A percentile compares a stretch with the other conserved stretches of the same genome.
These are phyloP conservation scores for Alloscopus bannaensis DNA, from an alignment of 2,888 invertebrate species.

Conservation along the genomic window DNA sequence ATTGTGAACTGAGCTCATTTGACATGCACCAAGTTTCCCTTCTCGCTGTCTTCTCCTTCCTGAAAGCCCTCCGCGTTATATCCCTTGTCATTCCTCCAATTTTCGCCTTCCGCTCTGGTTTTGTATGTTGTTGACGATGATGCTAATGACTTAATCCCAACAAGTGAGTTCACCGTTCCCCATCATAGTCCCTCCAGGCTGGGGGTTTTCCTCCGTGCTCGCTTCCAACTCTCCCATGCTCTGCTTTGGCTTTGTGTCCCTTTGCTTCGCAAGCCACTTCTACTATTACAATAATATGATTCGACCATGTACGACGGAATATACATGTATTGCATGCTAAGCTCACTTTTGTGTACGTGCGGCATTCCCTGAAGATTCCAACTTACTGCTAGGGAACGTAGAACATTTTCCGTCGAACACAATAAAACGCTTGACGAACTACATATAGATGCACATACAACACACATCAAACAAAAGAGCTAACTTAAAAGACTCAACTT, in stretches of 20 bases:
- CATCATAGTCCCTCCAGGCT: background rate
- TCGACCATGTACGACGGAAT: too few species aligned
- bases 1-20: conserved; percentile 30
- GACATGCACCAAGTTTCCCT: conserved; percentile 33
- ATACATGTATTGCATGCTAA: too few species aligned
- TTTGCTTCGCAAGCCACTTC: conserved; percentile 1
- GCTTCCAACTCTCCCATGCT: background rate
- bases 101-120: conserved; percentile 23
- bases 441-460: background rate
- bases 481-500: conserved; percentile 7
- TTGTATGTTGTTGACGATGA: conserved; percentile 30
- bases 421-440: conserved; percentile 19
- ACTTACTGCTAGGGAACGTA: too few species aligned
- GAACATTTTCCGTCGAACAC: conserved; percentile 16
- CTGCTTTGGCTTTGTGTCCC: background rate
- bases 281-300: too few species aligned
- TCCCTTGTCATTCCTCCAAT: conserved; percentile 36
- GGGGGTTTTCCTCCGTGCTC: background rate
- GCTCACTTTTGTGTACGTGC: conserved; percentile 7
- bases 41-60: background rate
- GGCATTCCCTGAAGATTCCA: background rate
- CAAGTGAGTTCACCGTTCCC: conserved; percentile 44
- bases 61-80: conserved; percentile 9
- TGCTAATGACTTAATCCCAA: conserved; percentile 60
- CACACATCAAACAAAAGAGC: conserved; percentile 7